A percentile compares a stretch with the other conserved stretches of the same genome.
Evolutionary conservation across 2,888 invertebrate genomes (phyloP).

Genomic region (Eristalis tenax): DNA sequence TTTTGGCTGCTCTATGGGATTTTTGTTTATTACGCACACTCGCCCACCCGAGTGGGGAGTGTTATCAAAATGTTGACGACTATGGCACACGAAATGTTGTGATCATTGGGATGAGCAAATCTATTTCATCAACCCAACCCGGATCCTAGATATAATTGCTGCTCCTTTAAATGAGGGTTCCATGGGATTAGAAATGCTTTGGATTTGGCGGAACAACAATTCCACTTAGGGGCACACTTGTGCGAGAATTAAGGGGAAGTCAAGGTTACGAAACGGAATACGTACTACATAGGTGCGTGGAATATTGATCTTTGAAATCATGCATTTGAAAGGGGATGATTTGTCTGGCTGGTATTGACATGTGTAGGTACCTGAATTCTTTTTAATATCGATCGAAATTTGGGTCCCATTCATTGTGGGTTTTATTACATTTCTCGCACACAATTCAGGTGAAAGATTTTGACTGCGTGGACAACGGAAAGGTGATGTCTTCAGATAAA

Average conservation of each 20-base stretch:
- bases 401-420: background rate
- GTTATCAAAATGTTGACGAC: background rate
- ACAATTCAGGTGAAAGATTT: no score
- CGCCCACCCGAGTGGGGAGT: background rate
- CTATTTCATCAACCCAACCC: background rate
- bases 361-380: background rate
- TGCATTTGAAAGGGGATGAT: background rate
- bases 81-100: background rate
- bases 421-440: background rate
- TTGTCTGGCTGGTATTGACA: background rate
- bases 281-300: background rate
- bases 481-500: no score
- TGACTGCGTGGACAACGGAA: no score
- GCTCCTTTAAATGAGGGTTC: background rate
- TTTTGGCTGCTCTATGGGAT: background rate
- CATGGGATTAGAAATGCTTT: background rate
- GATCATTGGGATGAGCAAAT: no score
- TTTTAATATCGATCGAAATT: background rate
- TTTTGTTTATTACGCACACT: background rate
- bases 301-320: background rate
- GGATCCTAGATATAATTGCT: background rate
- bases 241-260: background rate
- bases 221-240: background rate
- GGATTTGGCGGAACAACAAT: background rate
- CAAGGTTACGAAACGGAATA: background rate